Percentiles rank a stretch among this genome's conserved stretches.
These are phyloP conservation scores for Andrena camellia DNA, from an alignment of 2,888 invertebrate species.

Conservation along the genomic window DNA sequence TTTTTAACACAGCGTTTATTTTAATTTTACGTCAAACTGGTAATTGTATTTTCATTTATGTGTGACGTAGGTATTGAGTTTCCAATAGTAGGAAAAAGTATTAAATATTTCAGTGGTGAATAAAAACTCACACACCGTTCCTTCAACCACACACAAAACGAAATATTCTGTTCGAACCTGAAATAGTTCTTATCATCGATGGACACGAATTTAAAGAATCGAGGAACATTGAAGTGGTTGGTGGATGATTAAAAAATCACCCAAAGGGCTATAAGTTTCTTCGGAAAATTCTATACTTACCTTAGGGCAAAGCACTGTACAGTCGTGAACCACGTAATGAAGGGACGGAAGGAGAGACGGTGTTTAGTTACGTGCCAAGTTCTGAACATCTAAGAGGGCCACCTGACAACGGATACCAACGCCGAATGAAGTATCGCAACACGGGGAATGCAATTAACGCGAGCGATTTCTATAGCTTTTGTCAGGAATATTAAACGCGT, in stretches of 20 bases:
- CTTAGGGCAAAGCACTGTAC: background rate
- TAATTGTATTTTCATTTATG: background rate
- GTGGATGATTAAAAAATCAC: too few relatives aligned
- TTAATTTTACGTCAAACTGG: background rate
- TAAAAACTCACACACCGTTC: too few relatives aligned
- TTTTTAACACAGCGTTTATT: background rate
- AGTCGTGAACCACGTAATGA: background rate
- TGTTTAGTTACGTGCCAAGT: conserved; percentile 4
- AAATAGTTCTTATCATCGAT: too few relatives aligned
- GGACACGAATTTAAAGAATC: too few relatives aligned
- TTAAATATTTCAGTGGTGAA: background rate
- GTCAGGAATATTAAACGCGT: conserved; percentile 36
- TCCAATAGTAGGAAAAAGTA: background rate
- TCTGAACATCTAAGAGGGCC: background rate
- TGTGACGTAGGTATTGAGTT: background rate
- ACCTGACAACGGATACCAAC: background rate
- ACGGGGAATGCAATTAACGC: conserved; percentile 51
- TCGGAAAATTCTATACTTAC: too few relatives aligned
- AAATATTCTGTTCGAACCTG: too few relatives aligned
- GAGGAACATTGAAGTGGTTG: too few relatives aligned
- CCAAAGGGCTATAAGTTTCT: too few relatives aligned
- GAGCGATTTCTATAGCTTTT: conserved; percentile 24
- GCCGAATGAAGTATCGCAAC: conserved; percentile 27
- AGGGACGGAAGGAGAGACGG: background rate
- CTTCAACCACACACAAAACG: too few relatives aligned